These are phyloP conservation scores for Bombyx huttoni DNA, from an alignment of 2,888 invertebrate genomes.

Conservation along the genomic window DNA sequence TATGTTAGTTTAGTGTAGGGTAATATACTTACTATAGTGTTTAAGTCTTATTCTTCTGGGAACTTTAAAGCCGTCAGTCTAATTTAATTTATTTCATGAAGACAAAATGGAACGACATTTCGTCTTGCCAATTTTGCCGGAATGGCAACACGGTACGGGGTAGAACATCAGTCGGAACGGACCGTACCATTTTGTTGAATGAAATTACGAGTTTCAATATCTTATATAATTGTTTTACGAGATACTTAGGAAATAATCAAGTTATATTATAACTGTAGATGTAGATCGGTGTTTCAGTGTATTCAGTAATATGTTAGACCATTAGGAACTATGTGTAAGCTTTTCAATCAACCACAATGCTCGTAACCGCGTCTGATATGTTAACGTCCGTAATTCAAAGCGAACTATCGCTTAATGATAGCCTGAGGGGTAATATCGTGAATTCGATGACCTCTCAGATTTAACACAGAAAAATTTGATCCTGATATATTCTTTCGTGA, in stretches of 20 bases:
- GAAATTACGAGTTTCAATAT: too few species aligned
- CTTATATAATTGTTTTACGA: background rate
- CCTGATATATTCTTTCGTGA: too few species aligned
- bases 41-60: conserved; percentile 41
- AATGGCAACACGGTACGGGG: background rate
- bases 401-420: too few species aligned
- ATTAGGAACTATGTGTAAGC: background rate
- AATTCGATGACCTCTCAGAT: too few species aligned
- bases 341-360: too few species aligned
- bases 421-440: too few species aligned
- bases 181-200: background rate
- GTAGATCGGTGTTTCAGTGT: background rate
- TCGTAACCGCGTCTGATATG: too few species aligned
- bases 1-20: conserved; percentile 44
- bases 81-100: background rate
- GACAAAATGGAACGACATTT: background rate
- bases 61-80: background rate
- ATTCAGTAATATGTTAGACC: background rate
- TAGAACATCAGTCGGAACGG: background rate
- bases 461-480: too few species aligned
- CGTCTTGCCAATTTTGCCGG: background rate
- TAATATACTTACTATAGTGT: conserved; percentile 29
- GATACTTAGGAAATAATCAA: background rate
- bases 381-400: too few species aligned
- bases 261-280: background rate